Conservation (phyloP, 2,797 vertebrate genomes). For the Chrosomus eos region DNA sequence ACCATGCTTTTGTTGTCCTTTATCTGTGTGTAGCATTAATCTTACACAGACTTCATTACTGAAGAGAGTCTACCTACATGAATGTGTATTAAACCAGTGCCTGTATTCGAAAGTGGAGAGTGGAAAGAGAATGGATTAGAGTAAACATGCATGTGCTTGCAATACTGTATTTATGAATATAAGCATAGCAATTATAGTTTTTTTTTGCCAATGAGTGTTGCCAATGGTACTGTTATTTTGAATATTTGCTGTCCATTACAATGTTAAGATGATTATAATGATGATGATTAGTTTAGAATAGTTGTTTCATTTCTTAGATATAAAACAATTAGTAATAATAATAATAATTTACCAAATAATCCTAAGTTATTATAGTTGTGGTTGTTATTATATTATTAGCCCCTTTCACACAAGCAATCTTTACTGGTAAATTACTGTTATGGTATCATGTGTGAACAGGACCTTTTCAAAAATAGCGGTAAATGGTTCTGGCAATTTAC, state of each 20-base stretch:
- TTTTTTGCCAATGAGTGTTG: neutral
- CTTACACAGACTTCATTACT: neutral
- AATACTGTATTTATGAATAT: conserved; percentile 7
- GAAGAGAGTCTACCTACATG: neutral
- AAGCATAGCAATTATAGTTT: neutral
- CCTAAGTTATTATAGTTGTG: neutral
- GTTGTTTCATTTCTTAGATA: neutral
- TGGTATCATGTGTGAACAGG: neutral
- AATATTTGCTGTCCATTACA: neutral
- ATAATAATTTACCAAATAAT: too few species aligned
- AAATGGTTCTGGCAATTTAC: neutral
- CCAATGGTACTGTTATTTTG: neutral
- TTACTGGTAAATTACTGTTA: too few species aligned
- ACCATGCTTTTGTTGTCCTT: neutral
- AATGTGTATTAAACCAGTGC: conserved; percentile 25
- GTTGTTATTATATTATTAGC: too few species aligned
- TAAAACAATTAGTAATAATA: too few species aligned
- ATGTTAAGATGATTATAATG: neutral
- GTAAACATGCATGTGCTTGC: conserved; percentile 7
- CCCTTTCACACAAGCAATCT: neutral
- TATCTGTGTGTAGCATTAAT: neutral
- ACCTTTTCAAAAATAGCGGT: neutral
- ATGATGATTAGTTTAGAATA: neutral
- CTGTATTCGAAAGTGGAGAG: conserved; percentile 24
- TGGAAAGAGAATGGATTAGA: conserved; percentile 44